A percentile compares a stretch with the other conserved stretches of the same genome.
Conservation (phyloP, 2,888 invertebrate genomes). For the Invenusta paracnida region DNA sequence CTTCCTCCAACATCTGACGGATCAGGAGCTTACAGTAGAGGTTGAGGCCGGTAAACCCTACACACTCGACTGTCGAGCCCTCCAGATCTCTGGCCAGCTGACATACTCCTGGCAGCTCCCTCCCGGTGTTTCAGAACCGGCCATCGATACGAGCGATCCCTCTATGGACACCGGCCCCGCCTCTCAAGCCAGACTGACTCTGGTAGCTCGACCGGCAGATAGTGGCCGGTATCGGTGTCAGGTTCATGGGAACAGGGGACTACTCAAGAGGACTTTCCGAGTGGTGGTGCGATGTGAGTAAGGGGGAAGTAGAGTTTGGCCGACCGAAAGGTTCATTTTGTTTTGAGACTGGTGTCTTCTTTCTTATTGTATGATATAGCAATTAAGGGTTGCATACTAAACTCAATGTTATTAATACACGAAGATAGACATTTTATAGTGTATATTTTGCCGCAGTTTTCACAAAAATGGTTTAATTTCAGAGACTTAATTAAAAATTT, state of each 20-base stretch:
- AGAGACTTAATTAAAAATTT: too few species aligned
- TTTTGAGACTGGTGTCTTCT: too few species aligned
- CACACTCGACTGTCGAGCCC: background rate
- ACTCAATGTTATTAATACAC: too few species aligned
- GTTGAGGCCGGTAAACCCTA: background rate
- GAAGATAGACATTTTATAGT: too few species aligned
- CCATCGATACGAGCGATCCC: background rate
- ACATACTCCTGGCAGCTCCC: background rate
- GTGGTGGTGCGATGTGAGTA: too few species aligned
- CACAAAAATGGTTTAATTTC: too few species aligned
- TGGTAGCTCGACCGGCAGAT: background rate
- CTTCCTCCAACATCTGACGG: background rate
- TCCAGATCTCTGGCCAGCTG: background rate
- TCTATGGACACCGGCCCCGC: too few species aligned
- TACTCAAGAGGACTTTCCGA: background rate
- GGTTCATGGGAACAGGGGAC: background rate
- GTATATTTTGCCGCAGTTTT: too few species aligned
- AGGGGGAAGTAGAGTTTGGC: too few species aligned
- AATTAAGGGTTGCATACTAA: too few species aligned
- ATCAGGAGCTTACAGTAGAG: background rate
- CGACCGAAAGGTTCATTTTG: too few species aligned
- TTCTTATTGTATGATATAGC: too few species aligned
- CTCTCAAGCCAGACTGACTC: background rate
- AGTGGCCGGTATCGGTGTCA: background rate
- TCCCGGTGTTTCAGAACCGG: background rate